Evolutionary conservation across 2,888 invertebrate species (phyloP).

Genomic region (Lypha dubia): DNA sequence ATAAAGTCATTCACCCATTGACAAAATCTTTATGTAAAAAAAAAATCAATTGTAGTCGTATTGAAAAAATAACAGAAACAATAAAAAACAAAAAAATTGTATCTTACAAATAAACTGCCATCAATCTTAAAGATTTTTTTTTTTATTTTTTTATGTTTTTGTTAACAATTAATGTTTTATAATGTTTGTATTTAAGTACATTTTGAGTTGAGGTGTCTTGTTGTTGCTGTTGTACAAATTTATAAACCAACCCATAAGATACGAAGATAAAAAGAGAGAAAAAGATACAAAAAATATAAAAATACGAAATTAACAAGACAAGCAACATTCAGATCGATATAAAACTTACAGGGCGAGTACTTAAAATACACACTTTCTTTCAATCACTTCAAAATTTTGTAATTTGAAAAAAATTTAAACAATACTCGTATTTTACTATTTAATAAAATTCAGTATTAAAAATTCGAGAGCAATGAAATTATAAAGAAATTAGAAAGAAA

Average conservation of each 20-base stretch:
- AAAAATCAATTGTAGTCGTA: slow-evolving; percentile 50
- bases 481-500: slow-evolving; percentile 1
- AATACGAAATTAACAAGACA: slow-evolving; percentile 22
- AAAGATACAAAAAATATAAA: too few relatives aligned
- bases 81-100: slow-evolving; percentile 48
- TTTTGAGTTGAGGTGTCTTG: slow-evolving; percentile 42
- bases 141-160: slow-evolving; percentile 6
- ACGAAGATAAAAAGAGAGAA: slow-evolving; percentile 34
- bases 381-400: slow-evolving; percentile 36
- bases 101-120: slow-evolving; percentile 66
- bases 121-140: slow-evolving; percentile 67
- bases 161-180: slow-evolving; percentile 63
- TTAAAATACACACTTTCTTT: slow-evolving; percentile 48
- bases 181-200: slow-evolving; percentile 56
- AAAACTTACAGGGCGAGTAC: neutral
- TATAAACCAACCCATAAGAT: slow-evolving; percentile 63
- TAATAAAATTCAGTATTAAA: slow-evolving; percentile 21
- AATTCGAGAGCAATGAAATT: slow-evolving; percentile 21
- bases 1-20: slow-evolving; percentile 70
- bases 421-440: slow-evolving; percentile 38
- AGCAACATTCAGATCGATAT: slow-evolving; percentile 20
- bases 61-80: slow-evolving; percentile 43
- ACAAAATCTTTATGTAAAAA: slow-evolving; percentile 45
- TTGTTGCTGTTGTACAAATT: slow-evolving; percentile 37
- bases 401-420: slow-evolving; percentile 12